A percentile compares a stretch with the other conserved stretches of the same genome.
Evolutionary conservation across 2,888 invertebrate species (phyloP).

Genomic region (Synergus gifuensis): DNA sequence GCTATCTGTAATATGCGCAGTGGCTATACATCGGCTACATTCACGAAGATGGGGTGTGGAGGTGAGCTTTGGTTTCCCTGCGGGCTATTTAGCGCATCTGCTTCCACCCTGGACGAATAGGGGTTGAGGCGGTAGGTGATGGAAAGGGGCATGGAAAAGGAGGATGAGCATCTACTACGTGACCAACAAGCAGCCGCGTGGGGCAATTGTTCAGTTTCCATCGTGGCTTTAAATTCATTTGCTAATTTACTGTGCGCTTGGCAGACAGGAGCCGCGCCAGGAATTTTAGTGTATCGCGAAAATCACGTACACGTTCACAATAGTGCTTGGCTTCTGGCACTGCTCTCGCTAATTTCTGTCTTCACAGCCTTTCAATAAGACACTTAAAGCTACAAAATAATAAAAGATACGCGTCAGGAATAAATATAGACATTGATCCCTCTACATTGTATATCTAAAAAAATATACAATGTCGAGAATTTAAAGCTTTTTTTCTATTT

Average conservation of each 20-base stretch:
- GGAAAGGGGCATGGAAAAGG: constrained; percentile 47
- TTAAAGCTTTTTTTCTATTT: too few species aligned
- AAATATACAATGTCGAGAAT: too few species aligned
- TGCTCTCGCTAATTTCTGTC: not conserved
- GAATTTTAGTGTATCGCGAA: constrained; percentile 2
- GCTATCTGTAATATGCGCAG: constrained; percentile 48
- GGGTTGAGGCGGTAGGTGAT: constrained; percentile 51
- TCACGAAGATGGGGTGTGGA: constrained; percentile 45
- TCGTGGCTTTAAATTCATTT: constrained; percentile 52
- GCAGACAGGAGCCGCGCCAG: constrained; percentile 18
- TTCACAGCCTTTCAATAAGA: not conserved
- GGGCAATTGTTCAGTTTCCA: constrained; percentile 51
- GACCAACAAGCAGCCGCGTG: constrained; percentile 49
- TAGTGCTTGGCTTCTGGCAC: not conserved
- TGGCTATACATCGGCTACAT: constrained; percentile 42
- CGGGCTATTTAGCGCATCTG: constrained; percentile 75
- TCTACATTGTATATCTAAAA: too few species aligned
- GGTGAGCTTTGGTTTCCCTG: constrained; percentile 67
- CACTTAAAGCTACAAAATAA: not conserved
- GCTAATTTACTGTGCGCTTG: constrained; percentile 48
- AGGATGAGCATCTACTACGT: constrained; percentile 53
- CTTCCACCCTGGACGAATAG: constrained; percentile 57
- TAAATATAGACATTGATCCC: not conserved
- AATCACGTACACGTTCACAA: not conserved
- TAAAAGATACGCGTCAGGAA: not conserved